Evolutionary conservation across 2,888 invertebrate genomes (phyloP).

Genomic region (Lamellibrachia satsuma): DNA sequence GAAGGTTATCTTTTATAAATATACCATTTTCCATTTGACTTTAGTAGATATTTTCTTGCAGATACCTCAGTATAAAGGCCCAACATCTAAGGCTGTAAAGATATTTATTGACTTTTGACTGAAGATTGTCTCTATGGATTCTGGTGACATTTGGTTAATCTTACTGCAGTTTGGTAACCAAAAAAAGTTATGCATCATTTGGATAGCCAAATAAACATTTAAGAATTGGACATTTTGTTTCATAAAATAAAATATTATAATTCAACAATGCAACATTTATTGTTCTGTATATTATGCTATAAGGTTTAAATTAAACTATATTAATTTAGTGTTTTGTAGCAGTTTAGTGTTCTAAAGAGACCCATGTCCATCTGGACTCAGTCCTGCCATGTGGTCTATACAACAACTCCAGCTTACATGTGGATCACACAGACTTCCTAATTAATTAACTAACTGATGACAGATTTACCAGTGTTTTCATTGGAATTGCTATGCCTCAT

Average conservation of each 20-base stretch:
- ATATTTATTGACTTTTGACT: too few species aligned
- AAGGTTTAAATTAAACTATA: not conserved
- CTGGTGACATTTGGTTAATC: too few species aligned
- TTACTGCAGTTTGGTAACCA: too few species aligned
- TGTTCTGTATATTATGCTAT: not conserved
- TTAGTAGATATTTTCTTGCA: too few species aligned
- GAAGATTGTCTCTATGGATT: too few species aligned
- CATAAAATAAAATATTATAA: not conserved
- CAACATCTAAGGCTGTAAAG: too few species aligned
- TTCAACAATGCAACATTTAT: too few species aligned
- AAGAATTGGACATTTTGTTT: not conserved
- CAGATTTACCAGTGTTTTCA: not conserved
- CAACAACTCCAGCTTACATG: not conserved
- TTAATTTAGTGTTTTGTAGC: not conserved
- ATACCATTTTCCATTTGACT: too few species aligned
- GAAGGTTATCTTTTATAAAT: too few species aligned
- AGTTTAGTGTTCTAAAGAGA: not conserved
- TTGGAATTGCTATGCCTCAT: not conserved
- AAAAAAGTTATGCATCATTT: too few species aligned
- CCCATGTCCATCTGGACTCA: not conserved
- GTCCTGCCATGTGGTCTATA: not conserved
- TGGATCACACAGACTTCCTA: conserved; percentile 10
- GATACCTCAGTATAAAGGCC: too few species aligned
- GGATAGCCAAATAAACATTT: not conserved
- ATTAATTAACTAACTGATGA: conserved; percentile 17